Conservation (phyloP, 2,888 invertebrate genomes). For the Merodon equestris region DNA sequence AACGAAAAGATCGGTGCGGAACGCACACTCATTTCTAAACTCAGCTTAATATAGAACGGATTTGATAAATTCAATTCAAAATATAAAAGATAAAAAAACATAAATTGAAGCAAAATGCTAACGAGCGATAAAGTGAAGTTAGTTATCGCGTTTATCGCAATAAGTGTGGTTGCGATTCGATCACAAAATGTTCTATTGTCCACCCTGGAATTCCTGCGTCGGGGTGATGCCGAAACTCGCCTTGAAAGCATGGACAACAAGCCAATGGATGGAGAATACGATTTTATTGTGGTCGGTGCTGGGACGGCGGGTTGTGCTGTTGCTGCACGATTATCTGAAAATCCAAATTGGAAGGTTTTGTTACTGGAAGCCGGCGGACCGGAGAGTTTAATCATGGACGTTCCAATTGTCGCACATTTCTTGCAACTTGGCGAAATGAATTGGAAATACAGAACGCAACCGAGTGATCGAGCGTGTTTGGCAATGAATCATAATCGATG, state of each 20-base stretch:
- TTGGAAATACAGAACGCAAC: conserved; percentile 90
- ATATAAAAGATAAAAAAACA: conserved; percentile 1
- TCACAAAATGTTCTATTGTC: conserved; percentile 74
- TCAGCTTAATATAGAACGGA: conserved; percentile 12
- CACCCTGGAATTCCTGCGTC: conserved; percentile 75
- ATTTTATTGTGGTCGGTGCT: conserved; percentile 89
- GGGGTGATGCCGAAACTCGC: conserved; percentile 75
- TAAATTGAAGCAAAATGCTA: conserved; percentile 30
- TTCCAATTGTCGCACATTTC: conserved; percentile 86
- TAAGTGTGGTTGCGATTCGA: conserved; percentile 41
- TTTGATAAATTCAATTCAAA: background rate
- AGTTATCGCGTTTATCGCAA: conserved; percentile 40
- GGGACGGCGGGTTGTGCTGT: conserved; percentile 89
- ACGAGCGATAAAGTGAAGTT: conserved; percentile 31
- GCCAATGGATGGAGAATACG: conserved; percentile 81
- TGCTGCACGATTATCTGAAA: conserved; percentile 86
- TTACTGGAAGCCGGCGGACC: conserved; percentile 86
- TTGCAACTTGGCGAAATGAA: conserved; percentile 85
- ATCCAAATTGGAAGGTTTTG: conserved; percentile 83
- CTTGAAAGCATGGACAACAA: conserved; percentile 76
- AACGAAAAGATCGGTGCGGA: conserved; percentile 48
- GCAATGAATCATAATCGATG: conserved; percentile 88
- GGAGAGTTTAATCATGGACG: conserved; percentile 87
- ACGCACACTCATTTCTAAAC: background rate
- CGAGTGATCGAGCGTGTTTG: conserved; percentile 85